These are phyloP conservation scores for Phyllotreta cruciferae DNA, from an alignment of 2,888 invertebrate species.

Conservation along the genomic window DNA sequence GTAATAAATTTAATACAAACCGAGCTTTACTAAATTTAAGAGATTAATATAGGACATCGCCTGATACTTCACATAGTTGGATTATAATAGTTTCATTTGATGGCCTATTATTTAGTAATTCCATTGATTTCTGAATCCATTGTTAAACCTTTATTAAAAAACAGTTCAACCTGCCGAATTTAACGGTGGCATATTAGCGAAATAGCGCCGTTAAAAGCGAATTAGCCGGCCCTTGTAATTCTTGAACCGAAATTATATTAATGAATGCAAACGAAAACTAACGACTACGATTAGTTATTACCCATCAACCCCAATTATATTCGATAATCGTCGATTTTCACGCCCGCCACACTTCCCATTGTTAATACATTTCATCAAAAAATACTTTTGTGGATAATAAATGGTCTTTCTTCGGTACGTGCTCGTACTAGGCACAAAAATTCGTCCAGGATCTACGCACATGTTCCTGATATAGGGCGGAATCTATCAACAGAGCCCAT, in stretches of 20 bases:
- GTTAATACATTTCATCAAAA: slow-evolving; percentile 45
- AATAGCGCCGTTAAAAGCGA: slow-evolving; percentile 3
- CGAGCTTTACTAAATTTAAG: too few species aligned
- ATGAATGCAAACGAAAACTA: slow-evolving; percentile 34
- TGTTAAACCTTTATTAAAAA: too few species aligned
- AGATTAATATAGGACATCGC: too few species aligned
- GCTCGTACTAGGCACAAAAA: slow-evolving; percentile 38
- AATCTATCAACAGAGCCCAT: background rate
- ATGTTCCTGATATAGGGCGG: slow-evolving; percentile 33
- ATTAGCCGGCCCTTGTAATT: slow-evolving; percentile 13
- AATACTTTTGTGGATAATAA: slow-evolving; percentile 48
- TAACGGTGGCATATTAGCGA: too few species aligned
- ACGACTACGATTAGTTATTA: slow-evolving; percentile 39
- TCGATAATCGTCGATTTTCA: slow-evolving; percentile 46
- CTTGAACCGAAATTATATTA: slow-evolving; percentile 35
- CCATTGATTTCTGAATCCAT: too few species aligned
- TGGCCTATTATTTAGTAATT: too few species aligned
- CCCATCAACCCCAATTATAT: slow-evolving; percentile 39
- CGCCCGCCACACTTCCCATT: slow-evolving; percentile 42
- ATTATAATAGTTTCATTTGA: too few species aligned
- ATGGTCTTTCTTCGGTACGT: slow-evolving; percentile 37
- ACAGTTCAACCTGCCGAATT: too few species aligned
- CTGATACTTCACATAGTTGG: too few species aligned
- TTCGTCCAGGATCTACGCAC: slow-evolving; percentile 14
- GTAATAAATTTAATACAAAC: too few species aligned